Evolutionary conservation across 2,888 invertebrate species (phyloP).

Genomic region (Limnephilus auricula): DNA sequence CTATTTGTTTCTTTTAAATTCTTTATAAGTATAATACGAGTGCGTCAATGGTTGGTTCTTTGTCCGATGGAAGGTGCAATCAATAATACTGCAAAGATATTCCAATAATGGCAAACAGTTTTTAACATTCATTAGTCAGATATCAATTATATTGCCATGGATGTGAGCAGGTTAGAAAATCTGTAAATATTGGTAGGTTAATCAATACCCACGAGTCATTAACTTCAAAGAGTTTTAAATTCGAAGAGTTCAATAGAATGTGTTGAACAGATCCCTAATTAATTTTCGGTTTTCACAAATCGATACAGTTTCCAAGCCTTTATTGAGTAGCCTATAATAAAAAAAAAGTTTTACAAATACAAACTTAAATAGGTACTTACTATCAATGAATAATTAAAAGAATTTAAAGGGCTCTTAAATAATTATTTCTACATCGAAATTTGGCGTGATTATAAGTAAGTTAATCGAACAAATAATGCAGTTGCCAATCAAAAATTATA

Average conservation of each 20-base stretch:
- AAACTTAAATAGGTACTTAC: background rate
- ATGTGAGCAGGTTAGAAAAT: background rate
- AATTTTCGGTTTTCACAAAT: background rate
- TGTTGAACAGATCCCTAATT: background rate
- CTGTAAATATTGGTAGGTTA: background rate
- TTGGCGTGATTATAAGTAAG: background rate
- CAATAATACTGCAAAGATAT: background rate
- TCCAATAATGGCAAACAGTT: background rate
- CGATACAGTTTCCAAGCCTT: background rate
- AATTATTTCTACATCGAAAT: too few relatives aligned
- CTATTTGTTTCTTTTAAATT: slow-evolving; percentile 52
- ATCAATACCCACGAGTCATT: background rate
- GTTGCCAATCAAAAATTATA: background rate
- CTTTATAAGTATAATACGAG: slow-evolving; percentile 20
- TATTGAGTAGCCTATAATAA: background rate
- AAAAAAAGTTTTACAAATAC: background rate
- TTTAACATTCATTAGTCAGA: background rate
- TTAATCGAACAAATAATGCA: background rate
- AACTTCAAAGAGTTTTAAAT: too few relatives aligned
- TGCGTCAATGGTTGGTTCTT: slow-evolving; percentile 30
- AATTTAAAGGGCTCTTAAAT: background rate
- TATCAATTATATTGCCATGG: background rate
- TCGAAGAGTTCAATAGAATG: background rate
- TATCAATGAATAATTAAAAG: background rate
- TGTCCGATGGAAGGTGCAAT: background rate